Evolutionary conservation across 2,113 vertebrate species (phyloP).

Genomic region (Stegostoma tigrinum): DNA sequence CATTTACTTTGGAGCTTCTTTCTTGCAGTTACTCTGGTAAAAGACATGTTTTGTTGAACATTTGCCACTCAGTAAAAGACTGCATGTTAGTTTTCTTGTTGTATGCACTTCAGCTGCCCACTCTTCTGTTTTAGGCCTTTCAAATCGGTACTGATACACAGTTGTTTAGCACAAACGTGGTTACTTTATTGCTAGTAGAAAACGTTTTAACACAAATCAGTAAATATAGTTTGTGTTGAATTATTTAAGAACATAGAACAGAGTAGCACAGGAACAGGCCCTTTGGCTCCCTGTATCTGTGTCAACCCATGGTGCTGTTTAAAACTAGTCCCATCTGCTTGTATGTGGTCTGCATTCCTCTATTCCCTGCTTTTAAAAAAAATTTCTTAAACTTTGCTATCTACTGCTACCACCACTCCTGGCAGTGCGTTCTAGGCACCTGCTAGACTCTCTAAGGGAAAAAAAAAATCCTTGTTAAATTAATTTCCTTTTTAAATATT

Average conservation of each 20-base stretch:
- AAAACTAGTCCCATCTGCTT: no score
- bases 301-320: no score
- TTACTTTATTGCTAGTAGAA: neutral
- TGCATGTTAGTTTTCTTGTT: neutral
- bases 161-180: neutral
- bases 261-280: no score
- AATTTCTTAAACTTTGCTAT: no score
- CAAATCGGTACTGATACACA: neutral
- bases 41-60: neutral
- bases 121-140: neutral
- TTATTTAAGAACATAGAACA: neutral
- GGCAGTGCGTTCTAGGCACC: no score
- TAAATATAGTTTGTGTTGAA: neutral
- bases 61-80: neutral
- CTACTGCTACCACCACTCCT: no score
- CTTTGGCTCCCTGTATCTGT: no score
- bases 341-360: no score
- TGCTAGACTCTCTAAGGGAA: no score
- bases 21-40: neutral
- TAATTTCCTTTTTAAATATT: no score
- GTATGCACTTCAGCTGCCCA: neutral
- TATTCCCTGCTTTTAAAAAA: no score
- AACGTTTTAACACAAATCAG: neutral
- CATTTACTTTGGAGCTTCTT: neutral
- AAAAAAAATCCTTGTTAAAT: no score